Percentiles rank a stretch among this genome's conserved stretches.
These are phyloP conservation scores for Drosophila kuntzei DNA, from an alignment of 2,888 invertebrate species.

Conservation along the genomic window DNA sequence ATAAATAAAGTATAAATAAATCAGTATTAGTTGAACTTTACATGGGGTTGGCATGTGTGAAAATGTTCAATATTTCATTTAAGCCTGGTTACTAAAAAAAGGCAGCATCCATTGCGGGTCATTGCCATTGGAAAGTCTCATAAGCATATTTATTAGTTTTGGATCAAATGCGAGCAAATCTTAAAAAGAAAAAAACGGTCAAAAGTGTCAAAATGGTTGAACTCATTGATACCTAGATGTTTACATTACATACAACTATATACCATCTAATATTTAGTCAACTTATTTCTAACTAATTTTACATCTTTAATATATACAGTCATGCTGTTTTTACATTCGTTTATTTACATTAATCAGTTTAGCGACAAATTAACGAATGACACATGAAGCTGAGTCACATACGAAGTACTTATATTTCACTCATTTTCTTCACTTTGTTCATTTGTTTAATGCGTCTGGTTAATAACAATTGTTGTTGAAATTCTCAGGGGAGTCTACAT, in stretches of 20 bases:
- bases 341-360: conserved; percentile 16
- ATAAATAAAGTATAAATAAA: conserved; percentile 74
- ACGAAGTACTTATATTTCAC: conserved; percentile 11
- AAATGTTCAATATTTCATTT: conserved; percentile 65
- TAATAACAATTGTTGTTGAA: conserved; percentile 51
- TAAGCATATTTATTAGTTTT: conserved; percentile 36
- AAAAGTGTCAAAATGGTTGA: not conserved
- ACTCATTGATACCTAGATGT: not conserved
- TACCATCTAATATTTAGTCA: not conserved
- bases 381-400: conserved; percentile 24
- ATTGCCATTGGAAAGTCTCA: conserved; percentile 10
- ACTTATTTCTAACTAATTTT: not conserved
- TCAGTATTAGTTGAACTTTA: conserved; percentile 72
- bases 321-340: not conserved
- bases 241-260: not conserved
- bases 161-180: conserved; percentile 17
- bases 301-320: not conserved
- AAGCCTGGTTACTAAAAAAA: conserved; percentile 42
- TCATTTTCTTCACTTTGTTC: conserved; percentile 48
- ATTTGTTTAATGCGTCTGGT: conserved; percentile 72
- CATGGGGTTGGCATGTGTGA: conserved; percentile 31
- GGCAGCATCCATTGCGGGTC: conserved; percentile 5
- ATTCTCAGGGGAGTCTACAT: conserved; percentile 58
- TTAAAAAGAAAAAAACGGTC: not conserved
- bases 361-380: conserved; percentile 20